Evolutionary conservation across 2,113 vertebrate species (phyloP), one percentile per base, ranked within the genome.

Genomic region (Pholis gunnellus): DNA sequence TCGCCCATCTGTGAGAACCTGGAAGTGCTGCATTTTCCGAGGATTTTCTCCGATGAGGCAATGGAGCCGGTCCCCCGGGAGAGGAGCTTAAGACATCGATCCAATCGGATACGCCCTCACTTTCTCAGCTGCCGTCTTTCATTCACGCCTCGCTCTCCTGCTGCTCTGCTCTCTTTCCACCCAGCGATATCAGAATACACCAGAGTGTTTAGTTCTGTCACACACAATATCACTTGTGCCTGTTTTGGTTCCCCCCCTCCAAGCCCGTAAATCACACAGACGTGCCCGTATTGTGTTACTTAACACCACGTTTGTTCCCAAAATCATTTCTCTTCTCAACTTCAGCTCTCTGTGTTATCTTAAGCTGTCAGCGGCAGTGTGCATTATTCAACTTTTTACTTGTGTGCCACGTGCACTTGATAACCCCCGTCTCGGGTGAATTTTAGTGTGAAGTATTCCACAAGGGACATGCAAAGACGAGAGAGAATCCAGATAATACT

Each of bases 31-130:
- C 65, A 50, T 82, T 82, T 89, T 87, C 81, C 44, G 17, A 71
- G 86, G 87, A 82, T 90, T 90, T 93, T 87, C 80, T 72, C n/a
- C 31, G 44, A 86, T 86, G 87, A 92, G 89, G 82, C 73, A 86
- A 78, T 74, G 84, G 78, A 64, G 74, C 20, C 0, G 18, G 6
- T 72, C 84, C 69, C 86, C 5, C 0, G 70, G 74, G 87, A 85
- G 59, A 1, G 7, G 34, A 36, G 78, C 73, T 81, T 78, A 84
- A 70, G 63, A 64, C 54, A 57, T 61, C 44, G 44, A 80, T 78
- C 76, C 82, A 79, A 79, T 90, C 64, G 52, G 77, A 76, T 59
- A 34, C 65, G 46, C 72, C 77, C 72, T 79, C 65, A 4, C 66
- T 50, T 9, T 44, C 75, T 86, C 89, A 92, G 89, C 93, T 92